Base-by-base conservation (phyloP, 1,140 invertebrate species). In the Procambarus clarkii region DNA sequence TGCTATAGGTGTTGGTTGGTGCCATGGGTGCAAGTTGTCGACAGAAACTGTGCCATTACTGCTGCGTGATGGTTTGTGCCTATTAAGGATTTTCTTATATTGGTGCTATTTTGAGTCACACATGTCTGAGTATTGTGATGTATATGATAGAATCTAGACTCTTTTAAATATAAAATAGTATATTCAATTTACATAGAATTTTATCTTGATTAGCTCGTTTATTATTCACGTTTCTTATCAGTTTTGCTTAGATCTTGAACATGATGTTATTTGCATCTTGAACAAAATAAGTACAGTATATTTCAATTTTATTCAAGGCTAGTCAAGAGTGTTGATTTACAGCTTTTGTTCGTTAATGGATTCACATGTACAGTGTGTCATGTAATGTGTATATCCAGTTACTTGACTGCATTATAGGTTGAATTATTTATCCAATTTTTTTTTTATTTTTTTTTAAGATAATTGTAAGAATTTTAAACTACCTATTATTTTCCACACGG, bases 81-180 rank as follows among this genome's bases (percentile, higher is more conserved):
- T 74, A 74, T n/a, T 34, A 2, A 74, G 24, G 69, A 74, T 34
- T 74, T 34, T 74, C 69, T 34, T 74, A 74, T n/a, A 74, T 34
- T 74, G 69, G 69, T 74, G 69, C 69, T 74, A 74, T 74, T 34
- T 74, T 74, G 69, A 74, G 69, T 74, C 69, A 74, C 69, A 69
- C 21, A 21, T 74, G 69, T 74, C 69, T n/a, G 34, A 74, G n/a
- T 34, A 34, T 34, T 34, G 34, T 74, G 21, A 74, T 74, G 24
- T 34, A 34, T 34, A 74, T 34, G 24, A 74, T 74, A 74, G 69
- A 74, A 34, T 34, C 7, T 74, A 74, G 69, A 34, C 34, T 74
- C 21, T 74, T 74, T n/a, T 74, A 34, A 8, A 8, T 74, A 24
- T 74, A 74, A 74, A 24, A 34, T 74, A 74, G 7, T 74, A 5